These are phyloP conservation scores for Meteorus cinctellus DNA, from an alignment of 2,888 invertebrate species.

Conservation along the genomic window DNA sequence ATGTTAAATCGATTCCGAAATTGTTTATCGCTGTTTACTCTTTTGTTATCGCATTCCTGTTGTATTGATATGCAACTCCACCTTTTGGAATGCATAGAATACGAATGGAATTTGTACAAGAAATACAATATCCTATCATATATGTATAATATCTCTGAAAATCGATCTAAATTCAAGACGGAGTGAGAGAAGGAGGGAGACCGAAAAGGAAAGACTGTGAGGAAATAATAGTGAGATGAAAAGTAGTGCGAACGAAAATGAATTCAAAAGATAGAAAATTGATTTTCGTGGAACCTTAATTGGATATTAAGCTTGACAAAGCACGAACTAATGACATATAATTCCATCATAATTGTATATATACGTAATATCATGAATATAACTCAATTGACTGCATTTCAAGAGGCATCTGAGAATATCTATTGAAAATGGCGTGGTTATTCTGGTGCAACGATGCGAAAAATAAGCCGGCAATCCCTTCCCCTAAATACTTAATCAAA, in stretches of 20 bases:
- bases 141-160: conserved; percentile 58
- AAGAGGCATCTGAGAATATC: conserved; percentile 20
- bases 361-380: conserved; percentile 6
- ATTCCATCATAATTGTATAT: conserved; percentile 16
- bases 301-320: conserved; percentile 39
- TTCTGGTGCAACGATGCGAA: conserved; percentile 26
- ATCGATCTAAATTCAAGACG: conserved; percentile 3
- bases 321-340: conserved; percentile 32
- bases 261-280: conserved; percentile 26
- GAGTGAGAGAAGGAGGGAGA: conserved; percentile 41
- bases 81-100: conserved; percentile 60
- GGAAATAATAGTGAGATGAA: conserved; percentile 5
- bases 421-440: conserved; percentile 27
- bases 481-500: not conserved
- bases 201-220: not conserved
- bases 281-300: conserved; percentile 34
- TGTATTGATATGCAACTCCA: conserved; percentile 38
- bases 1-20: not conserved
- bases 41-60: conserved; percentile 11
- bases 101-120: conserved; percentile 57
- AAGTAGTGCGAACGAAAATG: not conserved
- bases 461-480: conserved; percentile 19
- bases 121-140: conserved; percentile 63
- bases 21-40: not conserved
- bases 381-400: conserved; percentile 31